Evolutionary conservation across 2,888 invertebrate species (phyloP), one percentile per base, ranked within the genome.

Genomic region (Glyphotaelius pellucidus): DNA sequence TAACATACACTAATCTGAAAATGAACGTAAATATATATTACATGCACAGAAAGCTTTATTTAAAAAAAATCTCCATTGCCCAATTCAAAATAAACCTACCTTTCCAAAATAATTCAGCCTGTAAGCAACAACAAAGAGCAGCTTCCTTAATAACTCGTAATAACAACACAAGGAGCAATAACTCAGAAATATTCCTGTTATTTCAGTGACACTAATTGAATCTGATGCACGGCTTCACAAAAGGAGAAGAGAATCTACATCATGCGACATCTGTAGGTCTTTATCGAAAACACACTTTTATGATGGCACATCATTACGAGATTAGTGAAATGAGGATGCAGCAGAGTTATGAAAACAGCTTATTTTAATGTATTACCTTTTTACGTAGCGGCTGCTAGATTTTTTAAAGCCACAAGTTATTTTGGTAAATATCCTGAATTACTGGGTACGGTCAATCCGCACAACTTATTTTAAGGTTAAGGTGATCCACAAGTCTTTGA

Each of bases 211-310:
- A 35, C 87, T 52, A 87, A 87, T 87, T 87, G 87, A 87, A 87
- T 67, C 87, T 35, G 87, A 87, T 67, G 67, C 87, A 87, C 85
- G n/a, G 85, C 38, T 3, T 31, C 25, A 85, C 87, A 87, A 87
- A 52, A 52, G 67, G 42, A 67, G 67, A 67, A 9, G 25, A 67
- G 25, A 67, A n/a, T 67, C 67, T 67, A 67, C 38, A 86, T 86
- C 85, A 47, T 30, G n/a, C 85, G 87, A 87, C 87, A 87, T 87
- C 87, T 87, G 87, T 87, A 87, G 87, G 87, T 87, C 87, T 87
- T 87, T 87, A 87, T 87, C 87, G 38, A 30, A 42, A 35, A 32
- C 38, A 42, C 19, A 42, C 30, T 42, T 86, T 42, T 42, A n/a
- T 42, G 38, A 42, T 42, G 86, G 25, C 67, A 67, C 25, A 67